Conservation (phyloP, 2,888 invertebrate species). For the Nasonia oneida region DNA sequence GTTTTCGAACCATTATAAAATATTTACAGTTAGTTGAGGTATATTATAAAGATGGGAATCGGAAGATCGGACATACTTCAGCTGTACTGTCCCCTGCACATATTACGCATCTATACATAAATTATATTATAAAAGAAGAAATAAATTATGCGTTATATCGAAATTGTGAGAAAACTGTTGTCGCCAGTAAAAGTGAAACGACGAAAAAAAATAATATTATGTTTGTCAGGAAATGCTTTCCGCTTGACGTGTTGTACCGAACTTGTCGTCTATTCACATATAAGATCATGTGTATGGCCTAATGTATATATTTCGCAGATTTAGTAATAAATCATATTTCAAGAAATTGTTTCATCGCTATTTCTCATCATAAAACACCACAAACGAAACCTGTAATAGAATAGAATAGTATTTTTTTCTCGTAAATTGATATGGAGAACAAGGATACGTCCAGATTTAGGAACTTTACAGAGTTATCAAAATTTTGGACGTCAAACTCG, state of each 20-base stretch:
- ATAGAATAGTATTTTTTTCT: too few relatives aligned
- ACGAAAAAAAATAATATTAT: conserved; percentile 1
- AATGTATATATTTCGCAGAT: conserved; percentile 76
- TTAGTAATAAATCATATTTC: conserved; percentile 76
- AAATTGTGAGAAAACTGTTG: conserved; percentile 30
- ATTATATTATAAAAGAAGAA: conserved; percentile 2
- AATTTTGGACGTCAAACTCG: neutral
- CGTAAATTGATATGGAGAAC: too few relatives aligned
- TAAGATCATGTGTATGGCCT: conserved; percentile 72
- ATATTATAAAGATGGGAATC: conserved; percentile 9
- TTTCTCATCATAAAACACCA: neutral
- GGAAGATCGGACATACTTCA: conserved; percentile 33
- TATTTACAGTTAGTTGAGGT: neutral
- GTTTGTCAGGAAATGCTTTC: conserved; percentile 26
- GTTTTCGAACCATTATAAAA: neutral
- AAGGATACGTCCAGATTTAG: neutral
- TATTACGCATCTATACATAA: conserved; percentile 38
- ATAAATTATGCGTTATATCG: conserved; percentile 36
- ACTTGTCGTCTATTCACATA: conserved; percentile 50
- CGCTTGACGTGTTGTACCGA: conserved; percentile 44
- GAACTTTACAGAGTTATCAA: neutral
- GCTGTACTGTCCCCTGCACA: conserved; percentile 35
- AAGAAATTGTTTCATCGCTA: conserved; percentile 61
- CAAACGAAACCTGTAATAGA: neutral
- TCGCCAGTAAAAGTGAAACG: conserved; percentile 12